Evolutionary conservation across 2,888 invertebrate species (phyloP).

Genomic region (Fragum whitleyi): DNA sequence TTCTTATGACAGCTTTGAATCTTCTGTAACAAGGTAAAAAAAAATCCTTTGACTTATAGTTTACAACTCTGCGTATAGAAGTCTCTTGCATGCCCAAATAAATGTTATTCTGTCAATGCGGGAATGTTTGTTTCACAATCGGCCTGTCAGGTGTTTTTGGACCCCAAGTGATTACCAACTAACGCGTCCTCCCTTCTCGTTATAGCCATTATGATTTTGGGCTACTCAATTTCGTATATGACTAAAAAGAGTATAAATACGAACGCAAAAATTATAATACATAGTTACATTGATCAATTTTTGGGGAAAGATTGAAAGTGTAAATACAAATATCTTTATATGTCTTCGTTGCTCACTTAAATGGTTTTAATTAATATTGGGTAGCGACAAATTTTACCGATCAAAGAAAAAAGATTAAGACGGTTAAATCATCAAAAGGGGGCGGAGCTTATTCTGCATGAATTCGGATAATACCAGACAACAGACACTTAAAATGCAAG

Average conservation of each 20-base stretch:
- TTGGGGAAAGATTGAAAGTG: too few species aligned
- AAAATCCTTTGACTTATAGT: too few species aligned
- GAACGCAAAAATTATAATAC: too few species aligned
- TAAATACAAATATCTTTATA: too few species aligned
- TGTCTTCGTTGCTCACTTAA: too few species aligned
- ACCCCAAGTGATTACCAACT: conserved; percentile 22
- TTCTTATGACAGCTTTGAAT: too few species aligned
- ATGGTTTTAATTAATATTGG: not conserved
- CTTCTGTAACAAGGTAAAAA: too few species aligned
- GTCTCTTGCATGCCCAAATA: not conserved
- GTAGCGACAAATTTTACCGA: not conserved
- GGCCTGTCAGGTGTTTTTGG: conserved; percentile 14
- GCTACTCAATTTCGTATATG: not conserved
- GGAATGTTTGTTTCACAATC: not conserved
- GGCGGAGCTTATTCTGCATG: conserved; percentile 61
- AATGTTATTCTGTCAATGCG: not conserved
- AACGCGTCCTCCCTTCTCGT: conserved; percentile 9
- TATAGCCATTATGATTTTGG: too few species aligned
- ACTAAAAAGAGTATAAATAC: not conserved
- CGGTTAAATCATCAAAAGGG: conserved; percentile 36
- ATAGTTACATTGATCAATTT: too few species aligned
- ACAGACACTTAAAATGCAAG: conserved; percentile 63
- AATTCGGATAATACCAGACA: conserved; percentile 60
- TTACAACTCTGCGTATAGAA: too few species aligned
- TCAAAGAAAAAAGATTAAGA: conserved; percentile 19